These are phyloP conservation scores for Empis stercorea DNA, from an alignment of 2,888 invertebrate genomes.

Conservation along the genomic window DNA sequence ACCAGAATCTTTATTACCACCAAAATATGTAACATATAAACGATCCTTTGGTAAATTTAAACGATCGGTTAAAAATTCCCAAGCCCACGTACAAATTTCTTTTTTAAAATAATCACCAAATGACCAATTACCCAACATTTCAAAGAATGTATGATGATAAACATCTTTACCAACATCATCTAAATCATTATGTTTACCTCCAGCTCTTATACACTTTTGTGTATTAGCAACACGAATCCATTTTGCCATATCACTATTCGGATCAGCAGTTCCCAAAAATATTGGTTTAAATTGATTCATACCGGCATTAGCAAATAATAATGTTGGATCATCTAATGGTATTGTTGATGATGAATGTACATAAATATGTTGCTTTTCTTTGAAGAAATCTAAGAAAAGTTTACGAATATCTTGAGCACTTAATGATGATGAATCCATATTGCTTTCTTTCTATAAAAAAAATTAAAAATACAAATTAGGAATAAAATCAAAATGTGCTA, in stretches of 20 bases:
- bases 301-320: conserved; percentile 96
- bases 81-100: conserved; percentile 95
- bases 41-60: conserved; percentile 70
- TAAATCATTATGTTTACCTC: conserved; percentile 98
- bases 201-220: conserved; percentile 98
- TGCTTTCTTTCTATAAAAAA: too few species aligned
- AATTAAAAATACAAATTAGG: too few species aligned
- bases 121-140: conserved; percentile 99
- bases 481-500: too few species aligned
- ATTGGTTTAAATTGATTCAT: conserved; percentile 99
- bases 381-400: conserved; percentile 82
- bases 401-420: conserved; percentile 66
- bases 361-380: conserved; percentile 76
- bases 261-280: conserved; percentile 91
- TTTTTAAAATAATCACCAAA: conserved; percentile 99
- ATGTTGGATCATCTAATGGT: conserved; percentile 93
- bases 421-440: too few species aligned
- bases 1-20: conserved; percentile 70
- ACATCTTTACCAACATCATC: conserved; percentile 99
- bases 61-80: conserved; percentile 83
- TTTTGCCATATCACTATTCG: conserved; percentile 89
- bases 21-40: conserved; percentile 97
- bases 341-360: conserved; percentile 96
- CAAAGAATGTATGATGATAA: conserved; percentile 99
- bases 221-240: conserved; percentile 83